phyloP scores from a whole-genome alignment of 2,888 invertebrate species.

The Amphipoea oculea region DNA sequence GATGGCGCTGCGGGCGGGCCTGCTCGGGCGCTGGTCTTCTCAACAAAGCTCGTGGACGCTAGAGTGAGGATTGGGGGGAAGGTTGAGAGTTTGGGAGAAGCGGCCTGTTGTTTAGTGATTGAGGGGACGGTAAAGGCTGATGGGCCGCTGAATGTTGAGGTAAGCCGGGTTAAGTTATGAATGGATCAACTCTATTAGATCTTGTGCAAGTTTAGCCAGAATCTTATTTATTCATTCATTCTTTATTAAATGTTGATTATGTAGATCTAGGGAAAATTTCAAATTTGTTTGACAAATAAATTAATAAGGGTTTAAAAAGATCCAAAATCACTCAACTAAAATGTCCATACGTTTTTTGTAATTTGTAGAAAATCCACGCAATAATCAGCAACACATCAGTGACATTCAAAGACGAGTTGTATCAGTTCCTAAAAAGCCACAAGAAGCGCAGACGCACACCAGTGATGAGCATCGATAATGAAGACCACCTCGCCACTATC shows the following conservation, averaged over 20 bases:
- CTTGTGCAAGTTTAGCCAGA: too few relatives aligned
- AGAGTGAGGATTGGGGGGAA: conserved; percentile 90
- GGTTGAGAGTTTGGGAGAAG: conserved; percentile 92
- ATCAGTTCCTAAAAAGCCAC: conserved; percentile 86
- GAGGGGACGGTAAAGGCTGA: conserved; percentile 95
- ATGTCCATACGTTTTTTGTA: not conserved
- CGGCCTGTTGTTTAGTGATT: conserved; percentile 93
- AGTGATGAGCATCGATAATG: conserved; percentile 58
- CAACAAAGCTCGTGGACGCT: conserved; percentile 92
- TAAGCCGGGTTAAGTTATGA: not conserved
- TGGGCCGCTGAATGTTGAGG: conserved; percentile 96
- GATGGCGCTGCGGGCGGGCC: conserved; percentile 94
- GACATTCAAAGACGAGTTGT: conserved; percentile 90
- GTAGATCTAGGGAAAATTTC: not conserved
- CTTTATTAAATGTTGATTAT: not conserved
- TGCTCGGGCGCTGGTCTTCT: conserved; percentile 92
- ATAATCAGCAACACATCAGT: conserved; percentile 91
- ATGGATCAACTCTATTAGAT: too few relatives aligned
- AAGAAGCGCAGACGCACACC: conserved; percentile 70
- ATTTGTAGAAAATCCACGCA: conserved; percentile 91
- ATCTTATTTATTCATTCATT: not conserved
- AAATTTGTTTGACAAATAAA: not conserved
- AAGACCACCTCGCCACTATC: conserved; percentile 83
- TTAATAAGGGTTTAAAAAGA: not conserved
- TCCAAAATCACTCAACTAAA: not conserved